phyloP scores from a whole-genome alignment of 2,797 vertebrate species.

The Australoheros facetus region DNA sequence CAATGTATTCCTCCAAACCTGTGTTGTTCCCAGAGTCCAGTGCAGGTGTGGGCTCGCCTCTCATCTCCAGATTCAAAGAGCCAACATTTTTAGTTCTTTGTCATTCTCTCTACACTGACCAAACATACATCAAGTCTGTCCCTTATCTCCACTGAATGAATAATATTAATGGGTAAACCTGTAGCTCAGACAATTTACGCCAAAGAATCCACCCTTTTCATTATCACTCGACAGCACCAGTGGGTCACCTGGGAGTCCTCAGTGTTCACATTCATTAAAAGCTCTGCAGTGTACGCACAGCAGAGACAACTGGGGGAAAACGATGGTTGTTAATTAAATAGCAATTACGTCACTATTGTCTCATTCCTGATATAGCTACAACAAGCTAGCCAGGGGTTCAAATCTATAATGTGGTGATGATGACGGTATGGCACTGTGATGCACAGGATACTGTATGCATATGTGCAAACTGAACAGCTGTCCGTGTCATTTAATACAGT shows the following conservation, averaged over 20 bases:
- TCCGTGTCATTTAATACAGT: constrained; percentile 38
- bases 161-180: constrained; percentile 40
- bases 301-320: constrained; percentile 24
- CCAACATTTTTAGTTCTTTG: constrained; percentile 32
- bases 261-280: constrained; percentile 73
- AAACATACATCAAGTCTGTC: background rate
- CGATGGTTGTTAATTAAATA: constrained; percentile 57
- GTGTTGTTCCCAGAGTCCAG: constrained; percentile 63
- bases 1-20: constrained; percentile 41
- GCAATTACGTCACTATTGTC: constrained; percentile 34
- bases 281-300: constrained; percentile 61
- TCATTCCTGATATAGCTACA: background rate
- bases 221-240: constrained; percentile 75
- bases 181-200: constrained; percentile 54
- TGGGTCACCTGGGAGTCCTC: constrained; percentile 72
- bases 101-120: background rate
- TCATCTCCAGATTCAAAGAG: constrained; percentile 73
- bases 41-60: constrained; percentile 29
- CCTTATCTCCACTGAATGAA: constrained; percentile 27
- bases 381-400: background rate
- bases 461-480: constrained; percentile 21
- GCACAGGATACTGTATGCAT: background rate
- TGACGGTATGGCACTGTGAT: background rate
- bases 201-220: constrained; percentile 74
- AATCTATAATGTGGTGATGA: constrained; percentile 9